These are phyloP conservation scores for Platycheirus rosarum DNA, from an alignment of 2,888 invertebrate species.

Conservation along the genomic window DNA sequence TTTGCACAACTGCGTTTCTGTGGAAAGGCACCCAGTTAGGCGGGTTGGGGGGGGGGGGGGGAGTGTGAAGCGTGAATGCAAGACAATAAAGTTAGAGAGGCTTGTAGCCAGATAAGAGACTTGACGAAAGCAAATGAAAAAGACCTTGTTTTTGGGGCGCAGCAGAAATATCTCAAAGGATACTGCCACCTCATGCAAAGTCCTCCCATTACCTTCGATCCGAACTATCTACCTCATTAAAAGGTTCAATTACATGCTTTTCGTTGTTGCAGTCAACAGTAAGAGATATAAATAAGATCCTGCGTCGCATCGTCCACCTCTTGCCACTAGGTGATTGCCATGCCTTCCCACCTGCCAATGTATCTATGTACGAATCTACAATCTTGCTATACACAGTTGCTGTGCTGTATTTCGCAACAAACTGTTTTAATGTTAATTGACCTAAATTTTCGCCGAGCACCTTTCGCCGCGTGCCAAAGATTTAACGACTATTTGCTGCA, in stretches of 20 bases:
- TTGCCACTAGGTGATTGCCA: slow-evolving; percentile 43
- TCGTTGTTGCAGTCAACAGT: slow-evolving; percentile 20
- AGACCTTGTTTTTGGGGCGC: slow-evolving; percentile 44
- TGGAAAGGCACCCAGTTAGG: slow-evolving; percentile 32
- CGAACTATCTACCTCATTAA: slow-evolving; percentile 59
- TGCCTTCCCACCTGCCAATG: slow-evolving; percentile 7
- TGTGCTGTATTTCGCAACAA: slow-evolving; percentile 23
- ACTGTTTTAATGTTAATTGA: slow-evolving; percentile 62
- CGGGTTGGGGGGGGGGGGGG: background rate
- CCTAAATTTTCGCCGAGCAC: slow-evolving; percentile 49
- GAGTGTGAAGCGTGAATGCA: background rate
- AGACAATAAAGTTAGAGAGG: slow-evolving; percentile 11
- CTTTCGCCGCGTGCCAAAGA: slow-evolving; percentile 43
- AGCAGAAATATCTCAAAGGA: slow-evolving; percentile 23
- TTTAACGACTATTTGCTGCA: slow-evolving; percentile 59
- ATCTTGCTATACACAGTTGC: background rate
- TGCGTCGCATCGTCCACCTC: background rate
- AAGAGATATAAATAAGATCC: slow-evolving; percentile 9
- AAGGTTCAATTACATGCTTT: slow-evolving; percentile 50
- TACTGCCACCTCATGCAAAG: slow-evolving; percentile 17
- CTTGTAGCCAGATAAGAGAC: slow-evolving; percentile 58
- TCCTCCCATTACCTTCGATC: slow-evolving; percentile 21
- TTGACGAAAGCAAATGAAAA: slow-evolving; percentile 69
- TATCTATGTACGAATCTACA: background rate
- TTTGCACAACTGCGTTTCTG: slow-evolving; percentile 63